Conservation (phyloP, 2,888 invertebrate species). For the Caenorhabditis sp. region DNA sequence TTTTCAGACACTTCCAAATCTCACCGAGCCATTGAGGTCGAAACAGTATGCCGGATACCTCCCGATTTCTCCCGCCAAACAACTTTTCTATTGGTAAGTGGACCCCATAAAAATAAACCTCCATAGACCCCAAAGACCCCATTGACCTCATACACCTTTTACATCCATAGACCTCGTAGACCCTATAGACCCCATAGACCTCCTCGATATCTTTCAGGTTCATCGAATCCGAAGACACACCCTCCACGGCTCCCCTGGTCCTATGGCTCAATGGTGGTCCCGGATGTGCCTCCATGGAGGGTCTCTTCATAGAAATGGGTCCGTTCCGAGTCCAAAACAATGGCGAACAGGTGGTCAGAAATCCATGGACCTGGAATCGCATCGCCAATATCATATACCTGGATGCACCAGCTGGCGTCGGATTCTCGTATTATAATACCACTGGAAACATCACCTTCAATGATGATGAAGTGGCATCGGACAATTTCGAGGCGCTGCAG, state of each 20-base stretch:
- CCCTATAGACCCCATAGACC: neutral
- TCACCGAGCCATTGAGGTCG: slow-evolving; percentile 69
- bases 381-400: slow-evolving; percentile 85
- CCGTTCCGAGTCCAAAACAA: slow-evolving; percentile 80
- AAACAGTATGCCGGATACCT: slow-evolving; percentile 85
- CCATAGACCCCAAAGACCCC: neutral
- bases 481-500: slow-evolving; percentile 61
- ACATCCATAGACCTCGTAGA: neutral
- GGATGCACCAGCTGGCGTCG: slow-evolving; percentile 86
- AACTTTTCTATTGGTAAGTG: slow-evolving; percentile 84
- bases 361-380: slow-evolving; percentile 83
- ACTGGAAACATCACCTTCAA: slow-evolving; percentile 64
- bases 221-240: slow-evolving; percentile 82
- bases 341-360: slow-evolving; percentile 76
- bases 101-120: neutral
- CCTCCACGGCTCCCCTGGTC: slow-evolving; percentile 84
- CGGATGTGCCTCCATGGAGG: slow-evolving; percentile 77
- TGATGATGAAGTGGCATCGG: slow-evolving; percentile 74
- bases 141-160: too few species aligned
- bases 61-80: slow-evolving; percentile 82
- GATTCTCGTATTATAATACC: slow-evolving; percentile 84
- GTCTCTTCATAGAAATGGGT: slow-evolving; percentile 78
- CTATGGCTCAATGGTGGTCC: slow-evolving; percentile 84
- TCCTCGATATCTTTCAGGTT: slow-evolving; percentile 62
- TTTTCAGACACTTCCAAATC: slow-evolving; percentile 64